Conservation (phyloP, 1,140 invertebrate genomes). For the Drosophila lowei region DNA sequence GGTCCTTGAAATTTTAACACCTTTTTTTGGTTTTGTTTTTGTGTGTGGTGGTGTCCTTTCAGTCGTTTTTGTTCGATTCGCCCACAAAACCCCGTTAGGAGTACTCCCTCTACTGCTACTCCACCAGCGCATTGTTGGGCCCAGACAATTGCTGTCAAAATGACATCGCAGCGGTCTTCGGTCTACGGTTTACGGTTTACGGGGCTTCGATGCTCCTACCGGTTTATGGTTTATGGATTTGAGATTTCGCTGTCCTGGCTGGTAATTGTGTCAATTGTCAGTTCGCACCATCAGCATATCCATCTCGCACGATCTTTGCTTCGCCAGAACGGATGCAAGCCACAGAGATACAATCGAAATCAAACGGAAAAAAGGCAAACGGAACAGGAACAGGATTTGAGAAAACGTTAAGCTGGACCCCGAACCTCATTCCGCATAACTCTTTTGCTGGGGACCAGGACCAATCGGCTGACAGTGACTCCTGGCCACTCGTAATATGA, state of each 20-base stretch:
- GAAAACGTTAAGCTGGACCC: background rate
- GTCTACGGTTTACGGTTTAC: conserved; percentile 1
- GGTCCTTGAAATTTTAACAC: conserved; percentile 63
- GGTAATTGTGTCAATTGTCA: conserved; percentile 77
- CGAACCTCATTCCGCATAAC: conserved; percentile 58
- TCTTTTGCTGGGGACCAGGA: conserved; percentile 42
- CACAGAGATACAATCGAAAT: conserved; percentile 34
- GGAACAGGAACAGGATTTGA: conserved; percentile 19
- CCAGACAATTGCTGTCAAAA: conserved; percentile 68
- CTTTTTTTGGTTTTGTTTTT: conserved; percentile 32
- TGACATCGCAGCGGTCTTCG: conserved; percentile 39
- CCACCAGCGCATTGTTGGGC: conserved; percentile 42
- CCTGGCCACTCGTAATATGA: conserved; percentile 71
- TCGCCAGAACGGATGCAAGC: conserved; percentile 19
- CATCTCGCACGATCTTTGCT: background rate
- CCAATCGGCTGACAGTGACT: conserved; percentile 41
- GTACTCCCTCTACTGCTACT: conserved; percentile 7
- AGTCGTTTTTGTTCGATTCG: conserved; percentile 35
- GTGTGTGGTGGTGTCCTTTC: conserved; percentile 10
- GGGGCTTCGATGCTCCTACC: background rate
- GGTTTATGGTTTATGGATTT: conserved; percentile 10
- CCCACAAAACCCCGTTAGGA: conserved; percentile 75
- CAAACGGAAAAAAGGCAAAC: conserved; percentile 42
- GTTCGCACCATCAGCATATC: conserved; percentile 58
- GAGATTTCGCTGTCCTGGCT: conserved; percentile 16